Conservation (phyloP, 2,113 vertebrate genomes). For the Sceloporus undulatus region DNA sequence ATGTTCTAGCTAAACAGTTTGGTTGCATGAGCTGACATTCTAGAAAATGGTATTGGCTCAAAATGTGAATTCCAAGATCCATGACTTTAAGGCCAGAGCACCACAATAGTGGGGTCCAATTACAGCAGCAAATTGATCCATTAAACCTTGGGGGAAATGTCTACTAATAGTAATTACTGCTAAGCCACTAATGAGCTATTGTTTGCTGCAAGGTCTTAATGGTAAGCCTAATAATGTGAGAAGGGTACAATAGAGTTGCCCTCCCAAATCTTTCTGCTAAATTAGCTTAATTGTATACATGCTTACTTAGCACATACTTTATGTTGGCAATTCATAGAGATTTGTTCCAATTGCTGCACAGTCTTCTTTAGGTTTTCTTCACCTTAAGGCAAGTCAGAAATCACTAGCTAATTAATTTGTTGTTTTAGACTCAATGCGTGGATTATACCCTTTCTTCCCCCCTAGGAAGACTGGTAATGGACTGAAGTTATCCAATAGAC, state of each 20-base stretch:
- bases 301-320: constrained; percentile 75
- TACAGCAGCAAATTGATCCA: constrained; percentile 83
- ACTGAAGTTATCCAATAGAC: constrained; percentile 18
- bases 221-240: constrained; percentile 80
- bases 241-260: constrained; percentile 70
- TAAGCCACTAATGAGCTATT: constrained; percentile 90
- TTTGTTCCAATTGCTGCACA: constrained; percentile 74
- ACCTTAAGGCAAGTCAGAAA: constrained; percentile 65
- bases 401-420: constrained; percentile 67
- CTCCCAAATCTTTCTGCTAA: constrained; percentile 56
- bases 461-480: not conserved
- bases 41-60: constrained; percentile 4
- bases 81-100: constrained; percentile 59
- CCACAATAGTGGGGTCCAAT: constrained; percentile 77
- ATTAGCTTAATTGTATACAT: constrained; percentile 75
- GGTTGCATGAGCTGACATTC: not conserved
- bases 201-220: constrained; percentile 84
- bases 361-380: constrained; percentile 59
- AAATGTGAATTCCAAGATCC: constrained; percentile 49
- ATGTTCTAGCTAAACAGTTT: constrained; percentile 14
- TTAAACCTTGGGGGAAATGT: constrained; percentile 80
- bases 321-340: constrained; percentile 77
- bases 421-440: constrained; percentile 53
- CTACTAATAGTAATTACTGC: constrained; percentile 83
- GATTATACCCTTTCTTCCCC: constrained; percentile 42